Base-by-base conservation (phyloP, 2,113 vertebrate genomes). In the Columba janthina region DNA sequence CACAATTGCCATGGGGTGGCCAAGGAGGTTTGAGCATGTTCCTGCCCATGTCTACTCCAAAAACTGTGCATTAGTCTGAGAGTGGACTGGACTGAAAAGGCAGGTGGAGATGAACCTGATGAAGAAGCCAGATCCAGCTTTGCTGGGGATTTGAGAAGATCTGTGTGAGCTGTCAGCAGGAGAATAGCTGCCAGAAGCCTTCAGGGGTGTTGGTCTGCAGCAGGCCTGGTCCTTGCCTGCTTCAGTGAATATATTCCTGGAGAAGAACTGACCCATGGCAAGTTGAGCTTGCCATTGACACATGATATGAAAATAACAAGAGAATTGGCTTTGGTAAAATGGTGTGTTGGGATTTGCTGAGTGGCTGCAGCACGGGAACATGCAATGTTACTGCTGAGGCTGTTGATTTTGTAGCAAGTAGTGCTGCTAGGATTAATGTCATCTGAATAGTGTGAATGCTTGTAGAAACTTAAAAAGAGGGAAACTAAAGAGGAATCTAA, bases 51-150 rank as follows among this genome's bases (percentile, higher is more conserved):
- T 36, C 44, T 62, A 2, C 69, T 78, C 18, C 38, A 34, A 62
- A 75, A 53, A 0, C 8, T 0, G 0, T 6, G 13, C 4, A 0
- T 24, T 32, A 9, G 40, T 69, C 31, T 25, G 31, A 21, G 34
- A 24, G 31, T 29, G 9, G 50, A 42, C 36, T 9, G 29, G 53
- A 9, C 42, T 38, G 40, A 19, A 32, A 42, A 58, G 36, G 8
- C 58, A 69, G 29, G 19, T 1, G 1, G 75, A 25, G 71, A 7
- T 54, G 31, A 48, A 38, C 10, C 53, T 60, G 62, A 10, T n/a
- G 8, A 15, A 74, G 65, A 58, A 60, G 38, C n/a, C 29, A 13
- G 42, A 26, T 75, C 29, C 25, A 16, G 54, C n/a, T 18, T 4
- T 24, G 17, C 8, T 5, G 4, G 11, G n/a, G n/a, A 15, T 31